Conservation (phyloP, 2,797 vertebrate species). For the Platalea minor region DNA sequence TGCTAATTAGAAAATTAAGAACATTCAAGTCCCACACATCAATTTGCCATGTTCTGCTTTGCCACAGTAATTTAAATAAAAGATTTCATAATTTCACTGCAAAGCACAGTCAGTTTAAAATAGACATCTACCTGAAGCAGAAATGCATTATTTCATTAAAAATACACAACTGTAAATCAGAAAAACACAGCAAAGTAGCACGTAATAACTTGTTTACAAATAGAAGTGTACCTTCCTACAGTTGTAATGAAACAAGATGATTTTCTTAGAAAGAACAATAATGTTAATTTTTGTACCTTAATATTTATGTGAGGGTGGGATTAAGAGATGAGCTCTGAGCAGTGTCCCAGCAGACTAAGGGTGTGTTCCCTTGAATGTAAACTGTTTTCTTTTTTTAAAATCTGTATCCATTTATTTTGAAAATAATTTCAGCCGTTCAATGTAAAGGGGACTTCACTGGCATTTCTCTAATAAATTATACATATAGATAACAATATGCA, state of each 20-base stretch:
- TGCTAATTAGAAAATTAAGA: constrained; percentile 53
- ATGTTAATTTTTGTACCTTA: not conserved
- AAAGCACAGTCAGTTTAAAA: not conserved
- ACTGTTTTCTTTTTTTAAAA: not conserved
- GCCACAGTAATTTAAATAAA: not conserved
- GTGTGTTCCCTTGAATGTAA: not conserved
- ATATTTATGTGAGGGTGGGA: not conserved
- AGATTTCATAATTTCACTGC: not conserved
- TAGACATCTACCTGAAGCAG: not conserved
- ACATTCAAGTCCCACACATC: not conserved
- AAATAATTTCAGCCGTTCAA: not conserved
- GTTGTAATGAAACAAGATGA: fast-evolving
- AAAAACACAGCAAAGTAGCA: not conserved
- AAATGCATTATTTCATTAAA: not conserved
- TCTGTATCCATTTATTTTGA: not conserved
- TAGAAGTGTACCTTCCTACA: fast-evolving
- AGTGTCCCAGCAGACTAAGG: not conserved
- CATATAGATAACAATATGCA: not conserved
- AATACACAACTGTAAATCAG: not conserved
- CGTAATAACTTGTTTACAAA: not conserved
- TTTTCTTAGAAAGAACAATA: not conserved
- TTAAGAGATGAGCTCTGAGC: not conserved
- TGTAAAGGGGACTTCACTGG: not conserved
- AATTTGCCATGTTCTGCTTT: constrained; percentile 40
- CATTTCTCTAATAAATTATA: not conserved